phyloP scores from a whole-genome alignment of 92 coral and sea anemone genomes.

The Metridium senile region DNA sequence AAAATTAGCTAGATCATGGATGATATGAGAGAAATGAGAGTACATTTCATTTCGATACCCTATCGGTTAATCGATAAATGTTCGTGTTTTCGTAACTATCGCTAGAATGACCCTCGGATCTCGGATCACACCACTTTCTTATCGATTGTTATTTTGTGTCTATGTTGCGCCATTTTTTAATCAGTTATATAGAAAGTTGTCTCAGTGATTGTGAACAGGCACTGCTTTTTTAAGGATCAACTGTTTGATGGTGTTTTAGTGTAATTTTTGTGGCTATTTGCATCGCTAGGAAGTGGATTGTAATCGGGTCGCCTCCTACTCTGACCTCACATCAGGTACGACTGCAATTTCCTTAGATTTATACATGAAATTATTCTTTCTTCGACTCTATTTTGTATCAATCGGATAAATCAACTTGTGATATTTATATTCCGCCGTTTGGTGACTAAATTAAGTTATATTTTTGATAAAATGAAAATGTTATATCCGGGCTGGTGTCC shows the following conservation, averaged over 20 bases:
- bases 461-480: background rate
- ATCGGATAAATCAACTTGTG: background rate
- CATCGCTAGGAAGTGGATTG: background rate
- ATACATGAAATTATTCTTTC: background rate
- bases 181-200: background rate
- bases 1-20: background rate
- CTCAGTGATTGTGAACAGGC: background rate
- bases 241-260: background rate
- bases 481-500: background rate
- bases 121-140: background rate
- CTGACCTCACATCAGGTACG: constrained; percentile 2
- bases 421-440: background rate
- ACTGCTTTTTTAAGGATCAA: background rate
- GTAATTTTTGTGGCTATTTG: background rate
- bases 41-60: background rate
- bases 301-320: background rate
- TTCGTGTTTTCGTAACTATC: background rate
- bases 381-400: background rate
- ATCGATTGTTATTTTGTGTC: background rate
- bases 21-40: background rate
- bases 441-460: background rate
- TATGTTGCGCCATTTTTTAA: background rate
- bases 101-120: background rate
- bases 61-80: background rate
- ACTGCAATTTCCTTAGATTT: background rate